Percentiles rank a stretch among this genome's conserved stretches.
Conservation (phyloP, 1,140 invertebrate genomes). For the Phymastichus coffea region DNA sequence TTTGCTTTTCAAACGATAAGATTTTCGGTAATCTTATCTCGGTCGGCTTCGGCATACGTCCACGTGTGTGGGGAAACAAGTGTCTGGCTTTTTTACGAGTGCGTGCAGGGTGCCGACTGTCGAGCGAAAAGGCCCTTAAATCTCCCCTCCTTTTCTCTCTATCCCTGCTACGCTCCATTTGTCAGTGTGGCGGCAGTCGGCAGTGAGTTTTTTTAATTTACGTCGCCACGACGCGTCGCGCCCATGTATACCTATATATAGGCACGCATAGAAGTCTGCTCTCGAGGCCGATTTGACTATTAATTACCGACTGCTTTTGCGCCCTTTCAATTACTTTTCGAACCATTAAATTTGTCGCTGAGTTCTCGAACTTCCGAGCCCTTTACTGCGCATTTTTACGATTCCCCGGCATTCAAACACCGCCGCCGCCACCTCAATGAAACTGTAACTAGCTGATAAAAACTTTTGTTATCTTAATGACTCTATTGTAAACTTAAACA, state of each 20-base stretch:
- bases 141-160: neutral
- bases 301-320: neutral
- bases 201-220: constrained; percentile 17
- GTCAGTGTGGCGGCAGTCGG: too few relatives aligned
- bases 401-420: too few relatives aligned
- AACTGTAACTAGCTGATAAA: too few relatives aligned
- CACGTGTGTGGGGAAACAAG: constrained; percentile 12
- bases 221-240: too few relatives aligned
- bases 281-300: neutral
- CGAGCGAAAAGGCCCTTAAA: neutral
- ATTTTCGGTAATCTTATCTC: constrained; percentile 27
- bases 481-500: too few relatives aligned
- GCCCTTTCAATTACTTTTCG: neutral
- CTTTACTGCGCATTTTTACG: too few relatives aligned
- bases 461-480: too few relatives aligned
- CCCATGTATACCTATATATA: too few relatives aligned
- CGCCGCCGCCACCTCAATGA: too few relatives aligned
- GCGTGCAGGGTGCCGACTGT: neutral
- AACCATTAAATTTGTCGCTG: constrained; percentile 8
- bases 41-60: neutral
- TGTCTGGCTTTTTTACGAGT: constrained; percentile 14
- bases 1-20: constrained; percentile 23
- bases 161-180: constrained; percentile 13
- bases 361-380: too few relatives aligned
- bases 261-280: neutral